Evolutionary conservation across 2,797 vertebrate species (phyloP), one percentile per base, ranked within the genome.

Genomic region (Gephyroberyx darwinii): DNA sequence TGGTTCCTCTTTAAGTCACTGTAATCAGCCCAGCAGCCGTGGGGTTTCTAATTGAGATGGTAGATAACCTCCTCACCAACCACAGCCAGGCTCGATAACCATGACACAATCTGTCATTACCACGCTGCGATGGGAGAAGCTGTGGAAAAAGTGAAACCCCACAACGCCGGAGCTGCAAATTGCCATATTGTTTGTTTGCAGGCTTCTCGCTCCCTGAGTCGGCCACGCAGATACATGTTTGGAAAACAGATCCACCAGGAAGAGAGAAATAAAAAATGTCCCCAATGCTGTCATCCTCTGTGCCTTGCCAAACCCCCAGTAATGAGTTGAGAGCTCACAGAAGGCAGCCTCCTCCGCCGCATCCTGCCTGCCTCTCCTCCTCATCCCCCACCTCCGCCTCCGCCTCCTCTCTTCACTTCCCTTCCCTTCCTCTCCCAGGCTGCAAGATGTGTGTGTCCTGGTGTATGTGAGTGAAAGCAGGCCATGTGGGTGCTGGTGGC

Each of bases 41-140:
- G 84, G 85, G 74, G 41, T 90, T 89, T 89, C 81, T 90, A 91
- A 91, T 91, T 89, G 89, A 89, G 89, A 91, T 72, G 84, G 84
- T 88, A 80, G 91, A 91, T 93, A 92, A 91, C 89, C 86, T 84
- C 81, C 85, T 83, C 72, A 75, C 82, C 84, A 82, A 85, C 88
- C 88, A 83, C 87, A 86, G 84, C 71, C 90, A 87, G 73, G 48
- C 86, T 84, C 75, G 74, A 88, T 89, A 87, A 88, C 74, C 84
- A 82, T 86, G 87, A 91, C 81, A 87, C 86, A 78, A 81, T 88
- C 86, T 88, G 86, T 90, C 84, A 87, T 91, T 91, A 91, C 77
- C 64, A 67, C 31, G 54, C 77, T 69, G 83, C 14, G 35, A 77
- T 67, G 71, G 74, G 80, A 78, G 67, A 85, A 77, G 75, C 72